Base-by-base conservation (phyloP, 2,797 vertebrate species). In the Cephalopachus bancanus region DNA sequence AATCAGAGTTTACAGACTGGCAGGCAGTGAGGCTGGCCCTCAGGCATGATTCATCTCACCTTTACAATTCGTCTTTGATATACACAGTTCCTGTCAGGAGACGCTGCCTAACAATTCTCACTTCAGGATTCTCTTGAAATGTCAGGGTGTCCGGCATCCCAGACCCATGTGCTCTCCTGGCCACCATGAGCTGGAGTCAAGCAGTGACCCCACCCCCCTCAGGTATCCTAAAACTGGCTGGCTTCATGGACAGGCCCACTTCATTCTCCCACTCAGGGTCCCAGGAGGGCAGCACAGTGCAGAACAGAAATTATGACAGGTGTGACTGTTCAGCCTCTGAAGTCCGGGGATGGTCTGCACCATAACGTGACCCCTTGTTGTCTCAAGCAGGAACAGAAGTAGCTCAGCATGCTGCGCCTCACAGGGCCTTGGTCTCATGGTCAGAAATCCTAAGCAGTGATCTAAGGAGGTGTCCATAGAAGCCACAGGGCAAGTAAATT, bases 91-190 rank as follows among this genome's bases (percentile, higher is more conserved):
- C 37, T 55, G 44, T n/a, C 26, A 59, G 49, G 74, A 59, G 20
- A 85, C 33, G n/a, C 30, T 79, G 55, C 12, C 5, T 55, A 57
- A 33, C 9, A 62, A 65, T 60, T 24, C 19, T 90, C 72, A 69
- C 24, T 78, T 74, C 53, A 51, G 65, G n/a, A 37, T 51, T 72
- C 87, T 96, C 81, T 90, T 89, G 15, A 85, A 80, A 90, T 65
- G 83, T 10, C 53, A 55, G 10, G 17, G 9, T n/a, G 24, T 24
- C 71, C 92, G 49, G 28, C 12, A 87, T 5, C 3, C 37, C 49
- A 11, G 20, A 7, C 28, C 53, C n/a, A 9, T 12, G 22, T 78
- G 49, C 59, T 24, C 10, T 78, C n/a, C 15, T 26, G 55, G n/a
- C 28, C 69, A 24, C 72, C 94, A 30, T 57, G 49, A 92, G 37